phyloP scores from a whole-genome alignment of 53 echinoderm and acorn worm genomes.

The Temnopleurus reevesii region DNA sequence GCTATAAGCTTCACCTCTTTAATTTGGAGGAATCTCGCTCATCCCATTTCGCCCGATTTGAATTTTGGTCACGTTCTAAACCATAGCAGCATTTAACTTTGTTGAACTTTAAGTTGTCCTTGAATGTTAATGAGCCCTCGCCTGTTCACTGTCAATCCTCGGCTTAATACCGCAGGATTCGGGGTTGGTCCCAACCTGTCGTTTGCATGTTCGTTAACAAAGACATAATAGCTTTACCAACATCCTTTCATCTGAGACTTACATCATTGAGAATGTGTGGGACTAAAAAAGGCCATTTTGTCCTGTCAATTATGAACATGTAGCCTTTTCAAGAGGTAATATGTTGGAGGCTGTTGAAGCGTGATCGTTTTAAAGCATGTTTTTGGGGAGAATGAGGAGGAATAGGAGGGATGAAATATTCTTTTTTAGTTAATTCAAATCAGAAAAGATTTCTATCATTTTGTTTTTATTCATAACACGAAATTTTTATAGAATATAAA shows the following conservation, averaged over 20 bases:
- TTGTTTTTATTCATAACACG: no score
- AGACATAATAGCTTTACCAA: slow-evolving; percentile 34
- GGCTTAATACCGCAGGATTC: neutral
- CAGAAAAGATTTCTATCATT: no score
- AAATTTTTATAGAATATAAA: no score
- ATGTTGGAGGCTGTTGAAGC: neutral
- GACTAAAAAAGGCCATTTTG: slow-evolving; percentile 44
- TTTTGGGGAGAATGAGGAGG: no score
- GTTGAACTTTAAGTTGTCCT: slow-evolving; percentile 24
- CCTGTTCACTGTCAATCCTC: slow-evolving; percentile 9
- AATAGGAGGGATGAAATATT: no score
- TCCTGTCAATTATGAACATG: slow-evolving; percentile 11
- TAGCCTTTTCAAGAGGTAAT: slow-evolving; percentile 7
- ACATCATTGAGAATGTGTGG: slow-evolving; percentile 36
- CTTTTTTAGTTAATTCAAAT: no score
- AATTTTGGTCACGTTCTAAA: slow-evolving; percentile 26
- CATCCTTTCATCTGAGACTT: neutral
- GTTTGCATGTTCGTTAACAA: slow-evolving; percentile 35
- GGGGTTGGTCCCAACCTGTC: slow-evolving; percentile 17
- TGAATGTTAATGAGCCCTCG: slow-evolving; percentile 17
- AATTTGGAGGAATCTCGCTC: neutral
- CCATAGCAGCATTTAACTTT: neutral
- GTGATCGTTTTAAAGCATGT: neutral
- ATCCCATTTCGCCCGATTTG: neutral
- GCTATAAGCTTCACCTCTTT: no score